Evolutionary conservation across 2,113 vertebrate genomes (phyloP), one percentile per base, ranked within the genome.

Genomic region (Cephalopholis sonnerati): DNA sequence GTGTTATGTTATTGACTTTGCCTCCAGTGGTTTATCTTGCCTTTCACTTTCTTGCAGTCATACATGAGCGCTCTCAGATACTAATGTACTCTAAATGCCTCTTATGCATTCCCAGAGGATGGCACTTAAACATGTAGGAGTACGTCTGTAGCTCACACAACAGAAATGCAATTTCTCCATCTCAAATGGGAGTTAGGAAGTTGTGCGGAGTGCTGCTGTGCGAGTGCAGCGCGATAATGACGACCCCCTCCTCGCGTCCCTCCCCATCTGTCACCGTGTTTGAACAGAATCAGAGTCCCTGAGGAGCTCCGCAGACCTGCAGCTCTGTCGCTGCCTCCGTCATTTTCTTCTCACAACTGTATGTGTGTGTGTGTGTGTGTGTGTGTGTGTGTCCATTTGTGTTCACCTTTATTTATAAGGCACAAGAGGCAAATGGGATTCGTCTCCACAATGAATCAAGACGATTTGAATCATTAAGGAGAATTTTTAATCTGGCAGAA

Each of bases 1-100:
- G 13, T n/a, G 63, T 76, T 12, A 1, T 68, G 58, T 76, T 85
- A 82, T 85, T 79, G 64, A 84, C 71, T 86, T 67, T 57, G 55
- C 82, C 76, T 53, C 20, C 20, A 79, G 83, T 36, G 58, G n/a
- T 82, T 79, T 79, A 74, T 67, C 58, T 70, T 61, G 77, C 62
- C 63, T 53, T 63, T 65, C n/a, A 27, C 22, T 69, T 71, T 69
- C 46, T 65, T 64, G 5, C 51, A 74, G 66, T 64, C 24, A 46
- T 67, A 62, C 41, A 66, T 46, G 57, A 53, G 41, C 67, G 25
- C 44, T 73, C 41, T 63, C 51, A 53, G 22, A 64, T 15, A 6
- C 25, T 46, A 44, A 51, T 41, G 20, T 58, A 15, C 61, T 73
- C 55, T 9, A 2, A 50, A 17, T 29, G 29, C n/a, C 12, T 77